These are phyloP conservation scores for Bombus soroeensis DNA, from an alignment of 1,140 invertebrate species.

Conservation along the genomic window DNA sequence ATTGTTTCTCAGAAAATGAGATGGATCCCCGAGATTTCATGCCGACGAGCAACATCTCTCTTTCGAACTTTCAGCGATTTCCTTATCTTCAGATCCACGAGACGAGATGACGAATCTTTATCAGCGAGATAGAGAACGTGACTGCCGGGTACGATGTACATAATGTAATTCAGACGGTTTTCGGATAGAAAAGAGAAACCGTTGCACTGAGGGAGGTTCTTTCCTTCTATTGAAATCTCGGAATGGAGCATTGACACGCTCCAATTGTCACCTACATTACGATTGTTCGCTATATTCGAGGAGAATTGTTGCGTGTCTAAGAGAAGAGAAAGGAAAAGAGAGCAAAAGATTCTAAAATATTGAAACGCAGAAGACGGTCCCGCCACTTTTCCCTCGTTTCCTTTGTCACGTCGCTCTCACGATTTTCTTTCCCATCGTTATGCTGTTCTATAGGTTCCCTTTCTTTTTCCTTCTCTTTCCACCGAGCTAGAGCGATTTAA, in stretches of 20 bases:
- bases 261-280: slow-evolving; percentile 72
- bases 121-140: slow-evolving; percentile 48
- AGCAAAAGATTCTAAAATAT: slow-evolving; percentile 67
- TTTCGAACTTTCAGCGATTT: slow-evolving; percentile 16
- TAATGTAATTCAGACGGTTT: slow-evolving; percentile 70
- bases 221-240: slow-evolving; percentile 70
- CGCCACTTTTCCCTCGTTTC: slow-evolving; percentile 44
- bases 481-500: slow-evolving; percentile 42
- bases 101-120: slow-evolving; percentile 58
- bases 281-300: slow-evolving; percentile 32
- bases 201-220: slow-evolving; percentile 25
- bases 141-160: slow-evolving; percentile 53
- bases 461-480: slow-evolving; percentile 25
- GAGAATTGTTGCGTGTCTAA: slow-evolving; percentile 37
- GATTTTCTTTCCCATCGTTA: slow-evolving; percentile 29
- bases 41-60: not conserved
- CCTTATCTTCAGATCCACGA: slow-evolving; percentile 28
- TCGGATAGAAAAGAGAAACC: slow-evolving; percentile 55
- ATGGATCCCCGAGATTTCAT: slow-evolving; percentile 24
- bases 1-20: not conserved
- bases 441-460: not conserved
- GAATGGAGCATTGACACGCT: slow-evolving; percentile 65
- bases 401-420: slow-evolving; percentile 42
- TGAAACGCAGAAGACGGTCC: slow-evolving; percentile 65
- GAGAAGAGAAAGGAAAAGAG: not conserved